Conservation (phyloP, 2,113 vertebrate genomes). For the Ctenodactylus gundi region DNA sequence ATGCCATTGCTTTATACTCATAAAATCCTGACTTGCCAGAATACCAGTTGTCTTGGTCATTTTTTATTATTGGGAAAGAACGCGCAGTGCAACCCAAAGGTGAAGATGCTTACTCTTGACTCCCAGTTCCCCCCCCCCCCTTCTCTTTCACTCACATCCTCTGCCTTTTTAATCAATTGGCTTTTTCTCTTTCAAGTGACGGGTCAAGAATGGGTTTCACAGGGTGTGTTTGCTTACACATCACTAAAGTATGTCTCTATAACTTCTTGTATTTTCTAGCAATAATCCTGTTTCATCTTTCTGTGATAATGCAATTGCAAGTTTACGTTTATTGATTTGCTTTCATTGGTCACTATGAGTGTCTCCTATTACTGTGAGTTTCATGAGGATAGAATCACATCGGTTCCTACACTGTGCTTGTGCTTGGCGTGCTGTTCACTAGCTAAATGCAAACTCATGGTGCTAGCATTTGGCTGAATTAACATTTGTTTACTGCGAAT, state of each 20-base stretch:
- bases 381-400: not conserved
- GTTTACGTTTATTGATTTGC: not conserved
- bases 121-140: too few relatives aligned
- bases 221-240: not conserved
- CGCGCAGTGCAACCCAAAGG: too few relatives aligned
- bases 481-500: not conserved
- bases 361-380: not conserved
- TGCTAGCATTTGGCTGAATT: not conserved
- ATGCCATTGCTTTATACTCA: not conserved
- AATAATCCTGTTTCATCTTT: conserved; percentile 11
- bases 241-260: not conserved
- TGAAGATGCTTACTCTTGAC: too few relatives aligned
- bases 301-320: not conserved
- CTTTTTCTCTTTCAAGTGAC: not conserved
- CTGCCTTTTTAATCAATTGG: not conserved
- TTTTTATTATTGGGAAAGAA: too few relatives aligned
- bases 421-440: not conserved
- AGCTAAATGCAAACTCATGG: not conserved
- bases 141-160: not conserved
- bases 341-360: not conserved
- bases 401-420: not conserved
- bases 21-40: not conserved
- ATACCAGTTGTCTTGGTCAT: not conserved
- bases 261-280: not conserved
- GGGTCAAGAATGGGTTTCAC: not conserved